Evolutionary conservation across 1,140 invertebrate genomes (phyloP).

Genomic region (Metopolophium dirhodum): DNA sequence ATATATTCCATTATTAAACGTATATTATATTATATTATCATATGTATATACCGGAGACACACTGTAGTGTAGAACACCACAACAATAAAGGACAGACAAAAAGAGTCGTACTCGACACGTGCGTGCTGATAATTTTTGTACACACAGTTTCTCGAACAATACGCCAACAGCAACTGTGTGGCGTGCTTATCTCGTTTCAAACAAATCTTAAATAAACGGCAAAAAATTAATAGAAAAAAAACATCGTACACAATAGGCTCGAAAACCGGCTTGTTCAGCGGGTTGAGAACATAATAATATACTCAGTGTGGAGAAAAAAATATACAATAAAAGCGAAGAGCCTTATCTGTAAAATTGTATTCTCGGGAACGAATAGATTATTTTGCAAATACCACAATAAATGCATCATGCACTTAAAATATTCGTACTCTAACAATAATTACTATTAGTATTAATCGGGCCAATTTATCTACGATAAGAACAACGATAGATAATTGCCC

Average conservation of each 20-base stretch:
- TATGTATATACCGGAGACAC: not conserved
- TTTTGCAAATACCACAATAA: constrained; percentile 12
- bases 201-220: constrained; percentile 28
- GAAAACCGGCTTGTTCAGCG: constrained; percentile 12
- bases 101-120: constrained; percentile 53
- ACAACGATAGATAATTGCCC: constrained; percentile 12
- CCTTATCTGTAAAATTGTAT: constrained; percentile 23
- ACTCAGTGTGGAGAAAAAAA: not conserved
- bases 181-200: constrained; percentile 17
- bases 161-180: not conserved
- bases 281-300: not conserved
- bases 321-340: not conserved
- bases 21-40: not conserved
- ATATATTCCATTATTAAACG: constrained; percentile 29
- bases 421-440: not conserved
- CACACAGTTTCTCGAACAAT: constrained; percentile 25
- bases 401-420: not conserved
- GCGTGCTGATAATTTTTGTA: constrained; percentile 48
- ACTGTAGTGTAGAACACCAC: not conserved
- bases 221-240: constrained; percentile 30
- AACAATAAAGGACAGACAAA: constrained; percentile 39
- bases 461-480: not conserved
- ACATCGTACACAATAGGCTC: constrained; percentile 11
- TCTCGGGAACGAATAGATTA: constrained; percentile 1
- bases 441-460: not conserved